Evolutionary conservation across 1,140 invertebrate genomes (phyloP).

Genomic region (Atopsyche davidsoni): DNA sequence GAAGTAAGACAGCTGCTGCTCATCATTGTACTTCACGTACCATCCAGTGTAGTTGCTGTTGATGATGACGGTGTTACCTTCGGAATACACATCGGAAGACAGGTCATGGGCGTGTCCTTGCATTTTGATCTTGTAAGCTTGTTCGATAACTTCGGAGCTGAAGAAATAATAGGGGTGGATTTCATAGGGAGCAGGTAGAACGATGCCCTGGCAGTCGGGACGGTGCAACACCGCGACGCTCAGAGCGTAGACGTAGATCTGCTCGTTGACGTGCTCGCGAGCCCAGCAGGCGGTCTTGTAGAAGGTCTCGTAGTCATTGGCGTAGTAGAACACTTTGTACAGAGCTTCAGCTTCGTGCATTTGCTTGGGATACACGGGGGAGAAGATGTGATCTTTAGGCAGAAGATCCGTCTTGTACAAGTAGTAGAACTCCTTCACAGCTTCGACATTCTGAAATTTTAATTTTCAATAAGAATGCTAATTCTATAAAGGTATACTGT

Average conservation of each 20-base stretch:
- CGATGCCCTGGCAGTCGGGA: slow-evolving; percentile 52
- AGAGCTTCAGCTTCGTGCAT: slow-evolving; percentile 50
- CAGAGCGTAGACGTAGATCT: slow-evolving; percentile 57
- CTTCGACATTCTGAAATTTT: slow-evolving; percentile 26
- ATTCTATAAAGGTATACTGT: neutral
- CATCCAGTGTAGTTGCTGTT: slow-evolving; percentile 46
- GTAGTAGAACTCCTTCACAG: slow-evolving; percentile 42
- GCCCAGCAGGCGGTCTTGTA: slow-evolving; percentile 59
- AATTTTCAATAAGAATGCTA: too few relatives aligned
- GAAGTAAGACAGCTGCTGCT: slow-evolving; percentile 61
- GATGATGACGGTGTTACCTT: slow-evolving; percentile 38
- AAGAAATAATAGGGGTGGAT: slow-evolving; percentile 59
- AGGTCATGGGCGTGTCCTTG: slow-evolving; percentile 46
- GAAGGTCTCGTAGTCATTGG: slow-evolving; percentile 60
- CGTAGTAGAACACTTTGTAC: slow-evolving; percentile 55
- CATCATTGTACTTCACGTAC: slow-evolving; percentile 39
- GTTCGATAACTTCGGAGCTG: slow-evolving; percentile 53
- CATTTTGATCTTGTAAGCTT: slow-evolving; percentile 57
- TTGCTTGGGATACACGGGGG: slow-evolving; percentile 48
- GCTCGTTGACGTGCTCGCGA: slow-evolving; percentile 55
- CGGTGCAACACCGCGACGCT: slow-evolving; percentile 55
- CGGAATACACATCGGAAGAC: slow-evolving; percentile 43
- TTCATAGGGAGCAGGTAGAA: slow-evolving; percentile 60
- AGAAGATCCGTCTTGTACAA: slow-evolving; percentile 22
- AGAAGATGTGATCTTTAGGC: slow-evolving; percentile 50